Conservation (phyloP, 2,888 invertebrate genomes). For the Yponomeuta evonymella region DNA sequence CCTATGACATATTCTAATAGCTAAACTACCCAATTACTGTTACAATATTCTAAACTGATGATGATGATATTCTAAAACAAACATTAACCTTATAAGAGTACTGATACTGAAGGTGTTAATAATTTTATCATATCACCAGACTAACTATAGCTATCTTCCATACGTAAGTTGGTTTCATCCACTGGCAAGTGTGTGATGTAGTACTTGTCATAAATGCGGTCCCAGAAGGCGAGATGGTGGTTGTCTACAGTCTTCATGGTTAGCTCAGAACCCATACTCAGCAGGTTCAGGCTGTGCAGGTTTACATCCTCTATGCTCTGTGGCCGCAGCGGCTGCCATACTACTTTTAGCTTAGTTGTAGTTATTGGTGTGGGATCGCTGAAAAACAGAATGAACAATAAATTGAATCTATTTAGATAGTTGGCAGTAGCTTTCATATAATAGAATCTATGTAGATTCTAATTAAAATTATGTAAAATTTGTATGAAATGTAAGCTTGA, state of each 20-base stretch:
- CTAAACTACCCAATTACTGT: background rate
- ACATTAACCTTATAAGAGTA: background rate
- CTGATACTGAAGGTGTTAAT: background rate
- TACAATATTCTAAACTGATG: background rate
- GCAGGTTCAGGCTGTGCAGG: background rate
- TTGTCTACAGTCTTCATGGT: constrained; percentile 22
- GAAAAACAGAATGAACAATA: constrained; percentile 25
- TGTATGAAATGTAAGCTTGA: no score
- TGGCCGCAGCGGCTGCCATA: constrained; percentile 44
- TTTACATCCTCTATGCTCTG: background rate
- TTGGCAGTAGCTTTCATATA: background rate
- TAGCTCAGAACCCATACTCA: background rate
- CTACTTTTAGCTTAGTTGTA: constrained; percentile 42
- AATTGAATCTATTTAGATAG: constrained; percentile 2
- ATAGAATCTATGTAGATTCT: background rate
- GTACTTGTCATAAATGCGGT: constrained; percentile 50
- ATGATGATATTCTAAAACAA: background rate
- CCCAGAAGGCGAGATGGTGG: constrained; percentile 50
- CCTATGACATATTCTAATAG: no score
- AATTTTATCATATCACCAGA: background rate
- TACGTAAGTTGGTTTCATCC: background rate
- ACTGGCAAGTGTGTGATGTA: constrained; percentile 30
- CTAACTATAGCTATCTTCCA: background rate
- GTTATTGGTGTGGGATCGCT: constrained; percentile 64
- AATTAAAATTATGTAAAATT: background rate